These are phyloP conservation scores for Episyrphus balteatus DNA, from an alignment of 1,140 invertebrate genomes.

Conservation along the genomic window DNA sequence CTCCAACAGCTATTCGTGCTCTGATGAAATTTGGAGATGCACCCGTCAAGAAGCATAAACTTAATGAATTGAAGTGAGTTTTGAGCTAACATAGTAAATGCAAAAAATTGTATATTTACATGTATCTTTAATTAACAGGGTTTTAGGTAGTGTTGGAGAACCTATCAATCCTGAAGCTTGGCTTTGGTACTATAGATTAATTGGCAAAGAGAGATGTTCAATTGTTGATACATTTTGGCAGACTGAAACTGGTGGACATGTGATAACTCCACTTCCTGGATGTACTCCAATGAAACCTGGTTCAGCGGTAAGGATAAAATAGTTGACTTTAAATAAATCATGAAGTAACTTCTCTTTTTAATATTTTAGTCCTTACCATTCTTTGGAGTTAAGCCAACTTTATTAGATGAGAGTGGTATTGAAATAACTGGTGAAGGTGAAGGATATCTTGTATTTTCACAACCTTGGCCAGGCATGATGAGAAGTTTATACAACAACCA, in stretches of 20 bases:
- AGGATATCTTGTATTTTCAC: constrained; percentile 85
- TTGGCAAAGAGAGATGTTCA: constrained; percentile 72
- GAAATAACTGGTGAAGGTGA: constrained; percentile 81
- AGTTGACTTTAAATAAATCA: neutral
- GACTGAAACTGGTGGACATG: constrained; percentile 93
- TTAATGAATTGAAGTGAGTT: constrained; percentile 41
- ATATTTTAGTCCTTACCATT: constrained; percentile 80
- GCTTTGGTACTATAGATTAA: constrained; percentile 88
- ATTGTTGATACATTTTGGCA: constrained; percentile 99
- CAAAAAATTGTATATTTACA: neutral
- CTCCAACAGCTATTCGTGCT: constrained; percentile 92
- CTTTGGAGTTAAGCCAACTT: constrained; percentile 83
- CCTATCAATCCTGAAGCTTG: constrained; percentile 98
- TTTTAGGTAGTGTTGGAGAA: constrained; percentile 92
- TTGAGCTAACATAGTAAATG: neutral
- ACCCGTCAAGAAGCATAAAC: constrained; percentile 53
- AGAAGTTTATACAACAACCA: constrained; percentile 86
- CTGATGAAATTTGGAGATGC: constrained; percentile 89
- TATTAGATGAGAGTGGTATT: constrained; percentile 80
- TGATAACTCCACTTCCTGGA: constrained; percentile 88
- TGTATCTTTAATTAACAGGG: constrained; percentile 36
- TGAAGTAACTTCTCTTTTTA: neutral
- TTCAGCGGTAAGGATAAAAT: constrained; percentile 63
- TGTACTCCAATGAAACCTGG: constrained; percentile 94
- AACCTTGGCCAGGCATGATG: constrained; percentile 97